Conservation (phyloP, 2,113 vertebrate species). For the Ceyx margarethae region DNA sequence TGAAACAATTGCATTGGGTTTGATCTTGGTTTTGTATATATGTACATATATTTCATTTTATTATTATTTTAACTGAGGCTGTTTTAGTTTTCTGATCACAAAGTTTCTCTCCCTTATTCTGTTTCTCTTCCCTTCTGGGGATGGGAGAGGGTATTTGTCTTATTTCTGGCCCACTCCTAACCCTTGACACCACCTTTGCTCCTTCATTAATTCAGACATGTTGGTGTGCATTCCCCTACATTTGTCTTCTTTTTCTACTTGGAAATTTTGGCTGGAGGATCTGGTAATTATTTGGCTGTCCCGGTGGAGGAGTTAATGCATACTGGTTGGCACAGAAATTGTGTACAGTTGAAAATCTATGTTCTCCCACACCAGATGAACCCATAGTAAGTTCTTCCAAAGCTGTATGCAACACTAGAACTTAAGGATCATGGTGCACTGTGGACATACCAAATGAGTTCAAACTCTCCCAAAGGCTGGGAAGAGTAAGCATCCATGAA, state of each 20-base stretch:
- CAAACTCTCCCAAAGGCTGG: not conserved
- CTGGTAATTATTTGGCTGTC: not conserved
- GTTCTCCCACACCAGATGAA: fast-evolving
- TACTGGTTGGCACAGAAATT: not conserved
- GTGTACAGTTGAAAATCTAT: fast-evolving
- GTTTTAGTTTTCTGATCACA: too few species aligned
- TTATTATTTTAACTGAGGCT: too few species aligned
- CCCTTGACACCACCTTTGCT: not conserved
- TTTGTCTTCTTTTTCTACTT: not conserved
- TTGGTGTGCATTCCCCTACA: not conserved
- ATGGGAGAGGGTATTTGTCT: too few species aligned
- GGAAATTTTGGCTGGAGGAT: not conserved
- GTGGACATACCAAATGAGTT: not conserved
- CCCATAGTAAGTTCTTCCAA: not conserved
- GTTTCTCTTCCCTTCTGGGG: too few species aligned
- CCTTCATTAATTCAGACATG: not conserved
- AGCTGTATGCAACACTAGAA: not conserved
- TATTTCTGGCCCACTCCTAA: too few species aligned
- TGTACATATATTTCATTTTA: too few species aligned
- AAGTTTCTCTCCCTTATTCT: too few species aligned
- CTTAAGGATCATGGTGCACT: not conserved
- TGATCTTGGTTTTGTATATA: too few species aligned
- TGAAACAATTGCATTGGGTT: too few species aligned
- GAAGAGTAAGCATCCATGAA: not conserved
- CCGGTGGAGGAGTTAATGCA: not conserved